Base-by-base conservation (phyloP, 92 coral and sea anemone species). In the Umimayanthus kanabou region DNA sequence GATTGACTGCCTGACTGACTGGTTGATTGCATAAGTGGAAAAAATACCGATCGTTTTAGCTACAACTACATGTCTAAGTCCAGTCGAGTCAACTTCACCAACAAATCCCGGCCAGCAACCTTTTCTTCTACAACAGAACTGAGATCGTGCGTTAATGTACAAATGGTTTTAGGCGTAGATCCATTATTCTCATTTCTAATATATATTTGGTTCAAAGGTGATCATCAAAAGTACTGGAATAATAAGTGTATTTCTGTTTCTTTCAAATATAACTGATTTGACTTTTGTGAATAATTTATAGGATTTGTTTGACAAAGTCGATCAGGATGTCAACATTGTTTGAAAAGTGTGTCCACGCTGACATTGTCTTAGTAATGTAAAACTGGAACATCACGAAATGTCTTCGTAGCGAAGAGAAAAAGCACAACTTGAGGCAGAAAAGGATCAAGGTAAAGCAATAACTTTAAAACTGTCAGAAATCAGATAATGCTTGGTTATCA, bases 261-360 rank as follows among this genome's bases (percentile, higher is more conserved):
- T 45, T n/a, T 33, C 26, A 39, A 39, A 15, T 40, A n/a, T n/a
- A n/a, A n/a, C n/a, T n/a, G 2, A 33, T 72, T 6, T 33, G 73
- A 33, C 49, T 80, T 80, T 58, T 43, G 58, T 61, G 85, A 37
- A 58, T 80, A 80, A 80, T 58, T 80, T 33, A 80, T n/a, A 33
- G 47, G 22, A 70, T 82, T 67, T 40, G 86, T 82, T 82, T 82
- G 86, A 29, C 77, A 82, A 14, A 42, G 20, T 39, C 11, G 50
- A 40, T n/a, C 57, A 22, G n/a, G 43, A 82, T 43, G 86, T 82
- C 86, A 82, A 81, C 45, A 57, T 6, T 67, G 43, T 81, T 78
- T 49, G 50, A 82, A 67, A 42, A 5, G 61, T 67, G 42, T 23
- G 22, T 82, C 43, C 29, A 25, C 39, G 76, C 15, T 66, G 43